A percentile compares a stretch with the other conserved stretches of the same genome.
Conservation (phyloP, 1,140 invertebrate species). For the Aphidius gifuensis region DNA sequence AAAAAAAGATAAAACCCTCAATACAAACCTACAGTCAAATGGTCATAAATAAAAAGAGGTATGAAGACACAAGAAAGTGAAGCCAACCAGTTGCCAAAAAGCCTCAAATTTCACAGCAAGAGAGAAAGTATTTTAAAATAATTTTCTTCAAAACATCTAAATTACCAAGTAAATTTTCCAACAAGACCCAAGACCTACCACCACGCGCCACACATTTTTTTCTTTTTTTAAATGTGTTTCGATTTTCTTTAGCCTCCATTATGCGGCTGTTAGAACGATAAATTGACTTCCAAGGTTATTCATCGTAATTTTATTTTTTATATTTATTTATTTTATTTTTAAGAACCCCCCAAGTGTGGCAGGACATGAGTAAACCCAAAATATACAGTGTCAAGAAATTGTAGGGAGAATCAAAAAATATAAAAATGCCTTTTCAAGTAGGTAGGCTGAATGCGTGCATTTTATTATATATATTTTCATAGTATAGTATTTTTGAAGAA, state of each 20-base stretch:
- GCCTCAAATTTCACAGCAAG: slow-evolving; percentile 3
- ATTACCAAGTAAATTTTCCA: slow-evolving; percentile 27
- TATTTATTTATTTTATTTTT: neutral
- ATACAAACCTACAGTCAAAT: neutral
- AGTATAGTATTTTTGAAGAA: slow-evolving; percentile 6
- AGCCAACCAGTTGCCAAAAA: slow-evolving; percentile 1
- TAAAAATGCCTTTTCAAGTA: slow-evolving; percentile 22
- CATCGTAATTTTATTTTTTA: slow-evolving; percentile 30
- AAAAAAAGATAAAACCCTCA: neutral
- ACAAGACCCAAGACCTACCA: slow-evolving; percentile 29
- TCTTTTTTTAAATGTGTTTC: slow-evolving; percentile 6
- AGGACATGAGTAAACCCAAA: slow-evolving; percentile 24
- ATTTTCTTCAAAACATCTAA: slow-evolving; percentile 31
- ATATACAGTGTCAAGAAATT: neutral
- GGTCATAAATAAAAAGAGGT: slow-evolving; percentile 10
- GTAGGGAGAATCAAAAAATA: too few relatives aligned
- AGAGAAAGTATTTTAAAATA: neutral
- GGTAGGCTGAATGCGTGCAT: slow-evolving; percentile 15
- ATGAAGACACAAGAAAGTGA: neutral
- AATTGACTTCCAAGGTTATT: slow-evolving; percentile 29
- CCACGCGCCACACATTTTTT: slow-evolving; percentile 20
- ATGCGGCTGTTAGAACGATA: slow-evolving; percentile 37
- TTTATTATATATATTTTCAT: slow-evolving; percentile 7
- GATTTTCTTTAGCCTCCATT: slow-evolving; percentile 23
- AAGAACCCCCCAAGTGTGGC: slow-evolving; percentile 24